A percentile compares a stretch with the other conserved stretches of the same genome.
Evolutionary conservation across 2,888 invertebrate genomes (phyloP).

Genomic region (Resseliella maxima): DNA sequence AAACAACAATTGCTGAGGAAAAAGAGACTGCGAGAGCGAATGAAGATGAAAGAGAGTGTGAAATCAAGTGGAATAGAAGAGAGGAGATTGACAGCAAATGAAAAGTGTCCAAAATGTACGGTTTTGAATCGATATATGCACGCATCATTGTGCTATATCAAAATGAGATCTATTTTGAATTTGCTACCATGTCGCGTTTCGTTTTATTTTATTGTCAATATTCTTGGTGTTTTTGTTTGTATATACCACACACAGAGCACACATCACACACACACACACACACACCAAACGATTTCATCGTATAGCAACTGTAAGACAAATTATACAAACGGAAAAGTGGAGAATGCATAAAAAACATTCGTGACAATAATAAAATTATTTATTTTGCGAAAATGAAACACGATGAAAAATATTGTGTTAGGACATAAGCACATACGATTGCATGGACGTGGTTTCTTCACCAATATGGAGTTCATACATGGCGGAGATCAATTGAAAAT

Average conservation of each 20-base stretch:
- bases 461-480: neutral
- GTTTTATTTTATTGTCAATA: neutral
- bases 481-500: neutral
- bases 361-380: conserved; percentile 40
- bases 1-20: no score
- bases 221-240: neutral
- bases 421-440: neutral
- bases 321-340: neutral
- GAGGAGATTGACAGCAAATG: no score
- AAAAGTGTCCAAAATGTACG: neutral
- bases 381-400: conserved; percentile 5
- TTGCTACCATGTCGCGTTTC: conserved; percentile 21
- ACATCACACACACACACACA: neutral
- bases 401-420: conserved; percentile 26
- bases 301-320: neutral
- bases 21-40: neutral
- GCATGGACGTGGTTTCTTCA: neutral
- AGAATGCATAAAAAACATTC: conserved; percentile 36
- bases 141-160: conserved; percentile 21
- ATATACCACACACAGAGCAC: neutral
- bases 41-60: no score
- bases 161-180: conserved; percentile 10
- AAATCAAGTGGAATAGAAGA: no score
- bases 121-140: conserved; percentile 23
- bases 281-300: neutral